Conservation (phyloP, 2,888 invertebrate genomes). For the Lasius platythorax region DNA sequence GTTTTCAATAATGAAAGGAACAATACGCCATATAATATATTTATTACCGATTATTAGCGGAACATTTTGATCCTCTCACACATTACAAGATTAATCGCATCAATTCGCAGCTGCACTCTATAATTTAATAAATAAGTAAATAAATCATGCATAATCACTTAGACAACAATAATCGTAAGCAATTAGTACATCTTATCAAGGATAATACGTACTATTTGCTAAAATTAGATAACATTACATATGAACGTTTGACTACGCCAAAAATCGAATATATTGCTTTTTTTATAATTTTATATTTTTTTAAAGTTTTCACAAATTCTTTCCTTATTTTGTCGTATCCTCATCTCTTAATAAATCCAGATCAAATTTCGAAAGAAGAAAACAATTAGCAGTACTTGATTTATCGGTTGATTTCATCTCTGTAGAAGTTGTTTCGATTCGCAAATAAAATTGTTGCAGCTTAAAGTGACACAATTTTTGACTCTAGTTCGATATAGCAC, state of each 20-base stretch:
- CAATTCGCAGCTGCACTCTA: slow-evolving; percentile 3
- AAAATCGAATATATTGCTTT: slow-evolving; percentile 17
- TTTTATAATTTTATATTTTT: slow-evolving; percentile 34
- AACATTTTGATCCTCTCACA: slow-evolving; percentile 8
- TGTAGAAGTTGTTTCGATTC: slow-evolving; percentile 11
- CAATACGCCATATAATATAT: background rate
- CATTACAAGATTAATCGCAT: background rate
- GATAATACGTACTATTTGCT: slow-evolving; percentile 29
- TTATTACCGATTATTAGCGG: background rate
- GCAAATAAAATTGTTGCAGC: slow-evolving; percentile 26
- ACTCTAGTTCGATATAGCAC: slow-evolving; percentile 12
- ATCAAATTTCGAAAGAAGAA: slow-evolving; percentile 7
- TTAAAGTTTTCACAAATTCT: background rate
- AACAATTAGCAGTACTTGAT: slow-evolving; percentile 34
- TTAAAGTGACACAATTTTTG: slow-evolving; percentile 19
- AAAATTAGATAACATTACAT: background rate
- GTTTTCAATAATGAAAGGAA: background rate
- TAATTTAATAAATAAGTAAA: slow-evolving; percentile 9
- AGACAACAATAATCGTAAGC: slow-evolving; percentile 9
- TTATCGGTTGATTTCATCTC: background rate
- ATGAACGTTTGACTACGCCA: background rate
- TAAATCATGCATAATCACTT: background rate
- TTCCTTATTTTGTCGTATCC: background rate
- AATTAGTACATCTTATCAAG: background rate
- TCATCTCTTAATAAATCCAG: slow-evolving; percentile 11